Evolutionary conservation across 1,140 invertebrate species (phyloP).

Genomic region (Capitella teleta): DNA sequence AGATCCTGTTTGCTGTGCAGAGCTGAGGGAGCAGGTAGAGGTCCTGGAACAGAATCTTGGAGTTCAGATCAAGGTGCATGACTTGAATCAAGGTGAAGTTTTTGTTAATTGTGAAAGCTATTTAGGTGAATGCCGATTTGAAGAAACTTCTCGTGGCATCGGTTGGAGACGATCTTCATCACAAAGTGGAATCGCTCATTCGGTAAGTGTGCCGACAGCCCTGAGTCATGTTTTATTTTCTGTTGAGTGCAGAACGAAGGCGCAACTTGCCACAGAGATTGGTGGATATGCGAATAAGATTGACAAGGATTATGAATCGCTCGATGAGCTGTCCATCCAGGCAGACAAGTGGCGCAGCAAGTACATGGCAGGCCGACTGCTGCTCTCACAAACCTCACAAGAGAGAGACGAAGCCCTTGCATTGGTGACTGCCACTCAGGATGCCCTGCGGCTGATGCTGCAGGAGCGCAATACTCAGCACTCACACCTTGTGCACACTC

Average conservation of each 20-base stretch:
- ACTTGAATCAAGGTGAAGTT: not conserved
- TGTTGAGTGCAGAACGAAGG: conserved; percentile 61
- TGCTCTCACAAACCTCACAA: not conserved
- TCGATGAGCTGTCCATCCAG: conserved; percentile 80
- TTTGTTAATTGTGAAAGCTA: conserved; percentile 1
- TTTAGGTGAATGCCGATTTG: conserved; percentile 76
- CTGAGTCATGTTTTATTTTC: not conserved
- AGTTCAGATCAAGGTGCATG: not conserved
- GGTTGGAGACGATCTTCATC: conserved; percentile 83
- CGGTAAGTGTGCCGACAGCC: conserved; percentile 18
- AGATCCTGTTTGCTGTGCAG: not conserved
- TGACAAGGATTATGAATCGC: conserved; percentile 73
- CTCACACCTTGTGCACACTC: not conserved
- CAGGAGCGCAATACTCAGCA: not conserved
- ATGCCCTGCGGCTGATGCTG: not conserved
- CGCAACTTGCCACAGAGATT: conserved; percentile 70
- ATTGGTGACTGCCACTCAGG: not conserved
- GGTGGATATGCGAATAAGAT: conserved; percentile 71
- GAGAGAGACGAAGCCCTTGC: not conserved
- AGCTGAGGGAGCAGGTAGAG: not conserved
- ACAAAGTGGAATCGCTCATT: conserved; percentile 69
- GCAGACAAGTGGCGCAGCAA: conserved; percentile 93
- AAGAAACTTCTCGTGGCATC: conserved; percentile 86
- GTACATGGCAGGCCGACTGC: conserved; percentile 57
- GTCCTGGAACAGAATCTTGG: not conserved